Conservation (phyloP, 2,113 vertebrate genomes). For the Pluvianellus socialis region DNA sequence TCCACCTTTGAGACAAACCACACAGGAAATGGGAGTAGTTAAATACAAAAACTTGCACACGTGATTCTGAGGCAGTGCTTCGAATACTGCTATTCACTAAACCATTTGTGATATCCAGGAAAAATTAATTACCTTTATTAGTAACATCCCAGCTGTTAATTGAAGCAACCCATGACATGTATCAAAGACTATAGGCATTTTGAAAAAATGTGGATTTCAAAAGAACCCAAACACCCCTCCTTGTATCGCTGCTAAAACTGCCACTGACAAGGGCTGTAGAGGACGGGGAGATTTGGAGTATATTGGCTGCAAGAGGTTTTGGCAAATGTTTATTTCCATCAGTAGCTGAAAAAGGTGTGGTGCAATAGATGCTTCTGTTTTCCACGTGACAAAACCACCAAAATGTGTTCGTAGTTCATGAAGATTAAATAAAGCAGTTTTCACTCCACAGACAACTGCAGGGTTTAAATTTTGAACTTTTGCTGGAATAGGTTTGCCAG, state of each 20-base stretch:
- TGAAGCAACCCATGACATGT: not conserved
- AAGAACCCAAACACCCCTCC: not conserved
- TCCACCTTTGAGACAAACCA: not conserved
- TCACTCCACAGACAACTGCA: not conserved
- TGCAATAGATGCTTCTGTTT: not conserved
- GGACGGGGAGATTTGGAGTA: not conserved
- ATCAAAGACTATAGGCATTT: not conserved
- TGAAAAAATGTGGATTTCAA: not conserved
- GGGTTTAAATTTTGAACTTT: not conserved
- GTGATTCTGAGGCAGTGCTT: not conserved
- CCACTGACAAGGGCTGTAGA: not conserved
- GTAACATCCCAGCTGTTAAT: not conserved
- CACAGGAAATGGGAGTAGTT: not conserved
- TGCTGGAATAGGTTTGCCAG: not conserved
- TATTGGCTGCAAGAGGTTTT: not conserved
- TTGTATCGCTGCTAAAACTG: not conserved
- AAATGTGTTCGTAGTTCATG: not conserved
- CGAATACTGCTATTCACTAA: not conserved
- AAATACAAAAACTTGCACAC: not conserved
- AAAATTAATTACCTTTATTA: not conserved
- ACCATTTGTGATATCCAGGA: not conserved
- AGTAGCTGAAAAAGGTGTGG: not conserved
- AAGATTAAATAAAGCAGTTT: not conserved
- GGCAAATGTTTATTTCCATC: not conserved
- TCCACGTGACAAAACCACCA: not conserved